These are phyloP conservation scores for Paraplagusia blochii DNA, from an alignment of 2,113 vertebrate species.

Conservation along the genomic window DNA sequence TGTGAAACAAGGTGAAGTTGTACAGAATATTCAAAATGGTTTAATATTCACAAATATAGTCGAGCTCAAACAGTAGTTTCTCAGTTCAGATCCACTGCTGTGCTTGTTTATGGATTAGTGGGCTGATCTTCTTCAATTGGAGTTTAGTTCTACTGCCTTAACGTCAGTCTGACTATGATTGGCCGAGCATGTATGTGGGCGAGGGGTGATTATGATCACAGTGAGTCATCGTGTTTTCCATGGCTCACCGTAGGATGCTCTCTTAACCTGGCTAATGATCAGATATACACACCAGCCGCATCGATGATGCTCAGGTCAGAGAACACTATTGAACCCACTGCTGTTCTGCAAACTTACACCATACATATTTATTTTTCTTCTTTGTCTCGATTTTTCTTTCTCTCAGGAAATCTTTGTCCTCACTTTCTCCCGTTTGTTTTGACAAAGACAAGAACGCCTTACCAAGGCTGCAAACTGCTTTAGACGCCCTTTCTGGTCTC, in stretches of 20 bases:
- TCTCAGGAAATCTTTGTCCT: constrained; percentile 7
- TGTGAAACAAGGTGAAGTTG: no score
- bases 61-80: no score
- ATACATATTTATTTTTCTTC: constrained; percentile 38
- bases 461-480: constrained; percentile 67
- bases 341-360: constrained; percentile 30
- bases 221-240: constrained; percentile 42
- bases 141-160: constrained; percentile 38
- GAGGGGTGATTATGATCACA: constrained; percentile 54
- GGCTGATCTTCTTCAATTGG: constrained; percentile 15
- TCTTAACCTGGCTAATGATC: constrained; percentile 32
- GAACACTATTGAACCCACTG: constrained; percentile 26
- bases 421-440: constrained; percentile 23
- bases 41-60: no score
- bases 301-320: constrained; percentile 33
- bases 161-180: constrained; percentile 29
- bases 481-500: constrained; percentile 68
- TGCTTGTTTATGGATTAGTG: constrained; percentile 11
- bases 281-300: constrained; percentile 23
- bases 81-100: neutral
- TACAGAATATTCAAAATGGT: no score
- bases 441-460: constrained; percentile 51
- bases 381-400: constrained; percentile 34
- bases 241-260: constrained; percentile 40
- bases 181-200: constrained; percentile 37